Conservation (phyloP, 2,888 invertebrate genomes). For the Parnassius glacialis region DNA sequence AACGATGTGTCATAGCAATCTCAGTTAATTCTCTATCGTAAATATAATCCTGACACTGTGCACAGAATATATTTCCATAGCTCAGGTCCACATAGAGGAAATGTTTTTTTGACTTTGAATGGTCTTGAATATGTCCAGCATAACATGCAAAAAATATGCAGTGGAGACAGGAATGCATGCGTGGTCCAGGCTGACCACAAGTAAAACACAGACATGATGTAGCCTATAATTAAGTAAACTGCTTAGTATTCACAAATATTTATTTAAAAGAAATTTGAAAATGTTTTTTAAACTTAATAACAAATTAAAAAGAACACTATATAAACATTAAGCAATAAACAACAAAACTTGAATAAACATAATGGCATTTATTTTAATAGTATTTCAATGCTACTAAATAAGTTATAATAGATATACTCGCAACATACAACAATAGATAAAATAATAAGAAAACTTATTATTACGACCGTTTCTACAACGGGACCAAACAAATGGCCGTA, state of each 20-base stretch:
- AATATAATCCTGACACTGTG: conserved; percentile 94
- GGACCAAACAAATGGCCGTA: conserved; percentile 24
- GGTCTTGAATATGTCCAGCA: conserved; percentile 91
- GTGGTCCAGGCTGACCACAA: conserved; percentile 89
- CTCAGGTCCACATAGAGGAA: conserved; percentile 91
- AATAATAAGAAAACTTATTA: no score
- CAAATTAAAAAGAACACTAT: no score
- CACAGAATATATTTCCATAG: conserved; percentile 94
- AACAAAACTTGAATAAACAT: no score
- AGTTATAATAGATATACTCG: no score
- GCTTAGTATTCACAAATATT: not conserved
- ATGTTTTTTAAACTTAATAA: no score
- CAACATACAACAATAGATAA: no score
- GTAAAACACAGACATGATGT: conserved; percentile 90
- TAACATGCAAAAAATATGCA: conserved; percentile 98
- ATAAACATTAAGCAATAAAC: no score
- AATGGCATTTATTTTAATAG: no score
- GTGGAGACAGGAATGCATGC: conserved; percentile 91
- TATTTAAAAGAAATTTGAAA: no score
- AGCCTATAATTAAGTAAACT: conserved; percentile 78
- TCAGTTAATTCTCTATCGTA: conserved; percentile 88
- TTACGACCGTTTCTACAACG: no score
- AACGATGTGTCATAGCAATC: conserved; percentile 75
- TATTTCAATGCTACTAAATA: no score
- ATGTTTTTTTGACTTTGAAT: conserved; percentile 90